Base-by-base conservation (phyloP, 2,797 vertebrate genomes). In the Onychomys arenicola region DNA sequence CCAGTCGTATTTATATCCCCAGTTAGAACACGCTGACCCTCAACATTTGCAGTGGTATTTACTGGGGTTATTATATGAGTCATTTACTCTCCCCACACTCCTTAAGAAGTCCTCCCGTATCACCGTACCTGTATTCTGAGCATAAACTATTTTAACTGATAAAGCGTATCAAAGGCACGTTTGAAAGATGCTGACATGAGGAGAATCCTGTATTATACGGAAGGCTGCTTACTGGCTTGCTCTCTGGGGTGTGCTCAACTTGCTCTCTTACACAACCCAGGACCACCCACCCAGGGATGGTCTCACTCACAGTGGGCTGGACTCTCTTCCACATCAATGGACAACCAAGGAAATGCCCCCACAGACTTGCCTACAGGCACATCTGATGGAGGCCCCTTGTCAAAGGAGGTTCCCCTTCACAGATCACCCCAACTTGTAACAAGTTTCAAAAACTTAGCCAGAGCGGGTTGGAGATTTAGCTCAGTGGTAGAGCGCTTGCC, bases 111-210 rank as follows among this genome's bases (percentile, higher is more conserved):
- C 69, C 32, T 92, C 91, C 88, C 55, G 4, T 71, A 85, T 16
- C 13, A 16, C 37, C 21, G 25, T 29, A 34, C 10, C 76, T 52
- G 34, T 61, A 87, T 85, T 86, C 34, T 16, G 84, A 65, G 29
- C 82, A 69, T 46, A 88, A 93, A 76, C 19, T 77, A 27, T n/a
- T 63, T 34, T 34, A 49, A 49, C 10, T 65, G 88, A 63, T 78
- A 77, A n/a, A n/a, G 78, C 23, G 65, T 63, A 43, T 49, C 32
- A n/a, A 90, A 90, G 88, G 57, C 43, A 27, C 1, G 52, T 78
- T 49, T 78, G 32, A n/a, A 89, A 86, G 91, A 96, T 82, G 82
- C 69, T 14, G 63, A 7, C 43, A 84, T 87, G 82, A 83, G 78
- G 95, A 80, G 49, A 94, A 96, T 76, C 75, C 52, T 13, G 43